Percentiles rank a stretch among this genome's conserved stretches.
Evolutionary conservation across 2,113 vertebrate genomes (phyloP).

Genomic region (Proterorhinus semilunaris): DNA sequence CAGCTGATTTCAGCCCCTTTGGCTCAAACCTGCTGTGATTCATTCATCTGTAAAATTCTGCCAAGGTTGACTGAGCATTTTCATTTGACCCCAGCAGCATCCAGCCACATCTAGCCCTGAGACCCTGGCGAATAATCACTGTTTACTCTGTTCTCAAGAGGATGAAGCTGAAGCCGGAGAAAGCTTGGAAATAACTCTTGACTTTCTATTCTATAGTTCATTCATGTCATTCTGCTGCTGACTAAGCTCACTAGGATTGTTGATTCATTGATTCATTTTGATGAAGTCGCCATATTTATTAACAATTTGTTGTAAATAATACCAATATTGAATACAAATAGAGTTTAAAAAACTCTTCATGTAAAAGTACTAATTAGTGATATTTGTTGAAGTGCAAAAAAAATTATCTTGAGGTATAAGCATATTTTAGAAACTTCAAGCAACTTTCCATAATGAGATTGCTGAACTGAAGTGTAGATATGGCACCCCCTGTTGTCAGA

Average conservation of each 20-base stretch:
- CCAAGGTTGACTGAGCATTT: constrained; percentile 28
- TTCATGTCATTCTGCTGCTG: neutral
- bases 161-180: neutral
- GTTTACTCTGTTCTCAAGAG: constrained; percentile 13
- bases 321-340: neutral
- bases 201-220: neutral
- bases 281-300: no score
- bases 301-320: no score
- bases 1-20: constrained; percentile 18
- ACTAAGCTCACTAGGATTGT: neutral
- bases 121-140: constrained; percentile 13
- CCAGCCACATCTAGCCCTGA: constrained; percentile 18
- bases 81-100: constrained; percentile 33
- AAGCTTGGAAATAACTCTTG: constrained; percentile 2
- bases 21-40: constrained; percentile 17
- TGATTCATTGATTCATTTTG: neutral
- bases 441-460: neutral
- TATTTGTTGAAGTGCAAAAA: no score
- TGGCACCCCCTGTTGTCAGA: constrained; percentile 35
- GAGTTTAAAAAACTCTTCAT: neutral
- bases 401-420: no score
- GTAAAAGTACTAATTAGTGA: no score
- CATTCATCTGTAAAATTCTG: constrained; percentile 20
- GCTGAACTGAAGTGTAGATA: constrained; percentile 8
- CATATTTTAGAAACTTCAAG: no score